Evolutionary conservation across 64 coral and sea anemone genomes (phyloP), one percentile per base, ranked within the genome.

Genomic region (Montipora cactus): DNA sequence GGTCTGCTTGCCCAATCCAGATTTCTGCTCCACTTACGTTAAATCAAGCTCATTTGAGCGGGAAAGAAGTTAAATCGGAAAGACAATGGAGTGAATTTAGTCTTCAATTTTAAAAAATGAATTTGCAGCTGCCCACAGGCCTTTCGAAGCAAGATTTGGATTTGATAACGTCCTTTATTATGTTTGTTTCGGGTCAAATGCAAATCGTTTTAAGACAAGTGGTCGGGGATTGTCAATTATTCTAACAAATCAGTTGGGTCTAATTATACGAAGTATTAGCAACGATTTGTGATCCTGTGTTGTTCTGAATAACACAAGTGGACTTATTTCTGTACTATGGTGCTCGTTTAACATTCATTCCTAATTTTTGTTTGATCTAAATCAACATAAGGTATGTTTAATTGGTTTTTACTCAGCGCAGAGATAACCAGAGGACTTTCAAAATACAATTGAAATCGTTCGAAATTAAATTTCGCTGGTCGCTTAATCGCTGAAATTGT

Each of bases 121-220:
- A 86, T 47, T 18, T 50, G 75, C 90, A 92, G 81, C 90, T 92
- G 90, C 10, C 70, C 67, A 92, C 90, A 92, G 90, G 71, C 48
- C 90, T 92, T 49, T 11, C 46, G 47, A 48, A 76, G 70, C 72
- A 83, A 92, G 71, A 74, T 77, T 13, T 23, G 50, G 44, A 18
- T 78, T 73, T 92, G 90, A 92, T 92, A 92, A 92, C 84, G 77
- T 44, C 74, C 4, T 83, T 78, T 62, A 78, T 74, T 74, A 74
- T 83, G 72, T 83, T 92, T 92, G 90, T 92, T 92, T 92, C 81
- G 81, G 59, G 81, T 92, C 83, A 92, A 84, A 77, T 80, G 89
- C 89, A 79, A 81, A 91, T 78, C 81, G 78, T 79, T 78, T 64
- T 21, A 28, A 62, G 48, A 13, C 81, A 86, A 86, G 82, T 71